Conservation (phyloP, 2,888 invertebrate genomes). For the Heliconius sara region DNA sequence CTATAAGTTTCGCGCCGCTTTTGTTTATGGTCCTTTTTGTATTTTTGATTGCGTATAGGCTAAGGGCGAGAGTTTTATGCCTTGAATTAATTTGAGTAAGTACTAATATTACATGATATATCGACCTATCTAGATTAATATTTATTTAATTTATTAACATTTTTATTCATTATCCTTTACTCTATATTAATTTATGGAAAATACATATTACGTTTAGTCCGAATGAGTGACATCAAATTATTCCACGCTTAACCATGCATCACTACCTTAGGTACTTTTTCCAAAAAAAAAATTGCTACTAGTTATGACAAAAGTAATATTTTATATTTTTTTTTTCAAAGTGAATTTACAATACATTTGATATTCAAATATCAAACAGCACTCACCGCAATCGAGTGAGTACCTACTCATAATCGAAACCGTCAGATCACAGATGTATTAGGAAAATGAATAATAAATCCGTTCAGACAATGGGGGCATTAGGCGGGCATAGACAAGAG, state of each 20-base stretch:
- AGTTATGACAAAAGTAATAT: not conserved
- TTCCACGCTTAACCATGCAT: too few species aligned
- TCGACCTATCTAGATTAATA: not conserved
- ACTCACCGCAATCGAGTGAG: conserved; percentile 59
- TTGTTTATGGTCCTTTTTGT: conserved; percentile 39
- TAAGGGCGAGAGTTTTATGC: not conserved
- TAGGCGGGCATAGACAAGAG: conserved; percentile 78
- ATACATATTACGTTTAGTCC: too few species aligned
- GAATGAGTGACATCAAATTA: too few species aligned
- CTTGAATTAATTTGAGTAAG: not conserved
- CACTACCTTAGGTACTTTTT: too few species aligned
- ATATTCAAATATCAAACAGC: conserved; percentile 49
- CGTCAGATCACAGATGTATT: conserved; percentile 66
- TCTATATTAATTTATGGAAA: too few species aligned
- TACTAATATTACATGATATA: not conserved
- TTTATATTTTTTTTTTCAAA: not conserved
- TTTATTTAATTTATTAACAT: not conserved
- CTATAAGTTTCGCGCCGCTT: conserved; percentile 48
- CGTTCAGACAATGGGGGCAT: conserved; percentile 80
- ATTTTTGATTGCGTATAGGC: conserved; percentile 14
- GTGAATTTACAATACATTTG: conserved; percentile 12
- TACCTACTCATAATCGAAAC: conserved; percentile 62
- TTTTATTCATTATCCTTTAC: not conserved
- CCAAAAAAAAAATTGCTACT: too few species aligned
- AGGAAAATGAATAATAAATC: conserved; percentile 82